Conservation (phyloP, 2,797 vertebrate species). For the Podarcis siculus region DNA sequence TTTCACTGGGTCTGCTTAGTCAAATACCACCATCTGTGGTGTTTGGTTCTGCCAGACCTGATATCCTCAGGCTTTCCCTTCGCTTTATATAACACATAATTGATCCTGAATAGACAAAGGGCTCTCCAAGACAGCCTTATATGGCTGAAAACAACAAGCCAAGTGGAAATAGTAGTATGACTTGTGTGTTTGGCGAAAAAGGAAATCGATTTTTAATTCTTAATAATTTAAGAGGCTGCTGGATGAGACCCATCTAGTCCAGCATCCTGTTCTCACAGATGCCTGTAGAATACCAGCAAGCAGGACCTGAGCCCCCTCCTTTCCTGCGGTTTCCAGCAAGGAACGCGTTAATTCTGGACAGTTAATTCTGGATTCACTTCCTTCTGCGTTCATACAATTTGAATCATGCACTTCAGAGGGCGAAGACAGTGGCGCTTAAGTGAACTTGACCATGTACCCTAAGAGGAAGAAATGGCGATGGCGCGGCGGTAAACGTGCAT, state of each 20-base stretch:
- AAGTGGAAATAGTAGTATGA: too few species aligned
- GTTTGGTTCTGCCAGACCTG: conserved; percentile 45
- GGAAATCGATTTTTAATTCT: neutral
- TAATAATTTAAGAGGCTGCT: too few species aligned
- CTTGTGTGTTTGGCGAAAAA: neutral
- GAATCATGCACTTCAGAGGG: neutral
- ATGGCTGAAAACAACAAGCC: neutral
- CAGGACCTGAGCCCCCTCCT: too few species aligned
- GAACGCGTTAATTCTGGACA: neutral
- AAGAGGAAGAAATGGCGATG: neutral
- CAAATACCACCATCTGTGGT: neutral
- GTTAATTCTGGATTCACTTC: neutral
- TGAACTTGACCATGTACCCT: too few species aligned
- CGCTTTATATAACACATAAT: neutral
- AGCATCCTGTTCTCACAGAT: too few species aligned
- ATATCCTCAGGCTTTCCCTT: conserved; percentile 44
- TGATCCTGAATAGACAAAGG: neutral
- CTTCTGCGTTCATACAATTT: neutral
- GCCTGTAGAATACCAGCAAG: too few species aligned
- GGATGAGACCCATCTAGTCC: too few species aligned
- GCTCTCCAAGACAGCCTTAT: too few species aligned
- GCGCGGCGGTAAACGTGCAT: neutral
- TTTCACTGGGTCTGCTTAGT: too few species aligned
- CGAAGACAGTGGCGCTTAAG: neutral
- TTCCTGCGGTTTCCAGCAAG: too few species aligned